Evolutionary conservation across 2,888 invertebrate genomes (phyloP).

Genomic region (Zaprionus lineosus): DNA sequence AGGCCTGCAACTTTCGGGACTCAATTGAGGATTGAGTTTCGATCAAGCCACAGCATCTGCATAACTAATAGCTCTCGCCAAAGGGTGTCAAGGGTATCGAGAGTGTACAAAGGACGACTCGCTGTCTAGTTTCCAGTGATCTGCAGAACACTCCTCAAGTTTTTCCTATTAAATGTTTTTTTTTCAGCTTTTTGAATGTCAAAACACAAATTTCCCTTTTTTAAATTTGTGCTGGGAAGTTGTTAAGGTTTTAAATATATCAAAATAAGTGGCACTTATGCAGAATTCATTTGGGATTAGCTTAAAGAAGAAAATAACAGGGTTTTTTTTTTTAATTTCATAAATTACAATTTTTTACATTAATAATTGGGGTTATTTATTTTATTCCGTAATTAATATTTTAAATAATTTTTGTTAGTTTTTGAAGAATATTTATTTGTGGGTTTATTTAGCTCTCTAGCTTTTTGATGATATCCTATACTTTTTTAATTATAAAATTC

Average conservation of each 20-base stretch:
- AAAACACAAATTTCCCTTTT: slow-evolving; percentile 68
- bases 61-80: slow-evolving; percentile 58
- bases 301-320: too few species aligned
- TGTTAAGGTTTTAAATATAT: background rate
- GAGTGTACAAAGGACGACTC: slow-evolving; percentile 9
- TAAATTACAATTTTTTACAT: too few species aligned
- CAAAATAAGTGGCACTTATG: slow-evolving; percentile 11
- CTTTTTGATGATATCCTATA: too few species aligned
- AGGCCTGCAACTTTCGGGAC: slow-evolving; percentile 18
- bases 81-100: slow-evolving; percentile 44
- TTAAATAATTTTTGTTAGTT: too few species aligned
- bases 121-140: slow-evolving; percentile 21
- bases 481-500: too few species aligned
- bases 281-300: too few species aligned
- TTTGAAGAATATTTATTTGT: too few species aligned
- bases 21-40: slow-evolving; percentile 10
- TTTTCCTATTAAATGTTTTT: slow-evolving; percentile 32
- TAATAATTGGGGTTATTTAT: too few species aligned
- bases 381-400: too few species aligned
- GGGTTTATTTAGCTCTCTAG: too few species aligned
- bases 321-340: too few species aligned
- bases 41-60: slow-evolving; percentile 55
- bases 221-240: slow-evolving; percentile 8
- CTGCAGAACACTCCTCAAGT: slow-evolving; percentile 6
- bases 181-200: slow-evolving; percentile 48